Evolutionary conservation across 2,113 vertebrate species (phyloP).

Genomic region (Phyllopteryx taeniolatus): DNA sequence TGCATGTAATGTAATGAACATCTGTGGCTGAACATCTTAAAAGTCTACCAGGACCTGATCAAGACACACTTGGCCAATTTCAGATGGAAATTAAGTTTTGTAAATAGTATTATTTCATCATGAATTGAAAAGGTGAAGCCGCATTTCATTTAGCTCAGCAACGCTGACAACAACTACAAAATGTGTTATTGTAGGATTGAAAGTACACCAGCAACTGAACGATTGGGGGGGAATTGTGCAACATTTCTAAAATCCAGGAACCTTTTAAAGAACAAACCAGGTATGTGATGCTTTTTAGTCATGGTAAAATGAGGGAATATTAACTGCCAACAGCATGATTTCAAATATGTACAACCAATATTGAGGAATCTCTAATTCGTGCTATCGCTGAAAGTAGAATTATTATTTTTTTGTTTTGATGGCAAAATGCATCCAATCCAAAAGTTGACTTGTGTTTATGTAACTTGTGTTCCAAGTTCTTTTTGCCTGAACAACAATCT

Average conservation of each 20-base stretch:
- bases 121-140: not conserved
- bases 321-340: slow-evolving; percentile 23
- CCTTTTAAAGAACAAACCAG: slow-evolving; percentile 9
- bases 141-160: not conserved
- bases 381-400: not conserved
- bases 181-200: slow-evolving; percentile 9
- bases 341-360: slow-evolving; percentile 26
- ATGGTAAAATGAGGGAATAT: slow-evolving; percentile 1
- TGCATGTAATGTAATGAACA: slow-evolving; percentile 50
- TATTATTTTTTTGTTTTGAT: slow-evolving; percentile 14
- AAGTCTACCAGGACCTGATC: not conserved
- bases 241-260: not conserved
- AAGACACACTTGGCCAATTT: not conserved
- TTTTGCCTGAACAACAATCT: slow-evolving; percentile 25
- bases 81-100: not conserved
- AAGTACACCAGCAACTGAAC: slow-evolving; percentile 3
- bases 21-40: slow-evolving; percentile 33
- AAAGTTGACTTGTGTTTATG: slow-evolving; percentile 24
- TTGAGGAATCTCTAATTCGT: slow-evolving; percentile 20
- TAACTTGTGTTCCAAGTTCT: not conserved
- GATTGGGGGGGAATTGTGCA: not conserved
- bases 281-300: slow-evolving; percentile 14
- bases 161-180: not conserved
- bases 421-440: slow-evolving; percentile 17
- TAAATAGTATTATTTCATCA: not conserved